Evolutionary conservation across 2,888 invertebrate genomes (phyloP).

Genomic region (Drosophila lacicola): DNA sequence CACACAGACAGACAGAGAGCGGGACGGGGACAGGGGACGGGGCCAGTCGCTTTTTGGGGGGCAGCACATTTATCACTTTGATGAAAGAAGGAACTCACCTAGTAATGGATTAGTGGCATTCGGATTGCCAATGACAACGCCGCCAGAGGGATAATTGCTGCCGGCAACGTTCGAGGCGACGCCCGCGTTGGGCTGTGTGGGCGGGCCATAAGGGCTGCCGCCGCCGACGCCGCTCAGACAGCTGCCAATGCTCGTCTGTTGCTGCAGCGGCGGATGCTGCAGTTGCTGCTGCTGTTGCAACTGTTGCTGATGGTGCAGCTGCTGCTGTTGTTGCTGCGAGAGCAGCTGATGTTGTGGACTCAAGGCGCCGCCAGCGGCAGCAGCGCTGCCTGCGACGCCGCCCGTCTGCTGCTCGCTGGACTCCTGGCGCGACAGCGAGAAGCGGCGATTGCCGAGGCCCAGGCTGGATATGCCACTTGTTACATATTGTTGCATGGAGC

Average conservation of each 20-base stretch:
- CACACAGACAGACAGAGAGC: background rate
- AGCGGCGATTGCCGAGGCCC: slow-evolving; percentile 91
- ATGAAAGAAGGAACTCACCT: slow-evolving; percentile 67
- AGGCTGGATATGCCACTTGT: slow-evolving; percentile 94
- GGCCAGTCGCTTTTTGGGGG: background rate
- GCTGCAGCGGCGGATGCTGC: slow-evolving; percentile 64
- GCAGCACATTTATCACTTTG: slow-evolving; percentile 33
- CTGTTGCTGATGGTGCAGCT: slow-evolving; percentile 43
- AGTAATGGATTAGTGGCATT: slow-evolving; percentile 82
- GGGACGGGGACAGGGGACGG: no score
- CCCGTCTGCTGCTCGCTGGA: slow-evolving; percentile 86
- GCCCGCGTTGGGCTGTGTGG: slow-evolving; percentile 63
- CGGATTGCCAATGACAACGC: slow-evolving; percentile 82
- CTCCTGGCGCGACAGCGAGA: slow-evolving; percentile 89
- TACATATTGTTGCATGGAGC: slow-evolving; percentile 93
- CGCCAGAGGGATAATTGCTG: slow-evolving; percentile 74
- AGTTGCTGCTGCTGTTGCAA: slow-evolving; percentile 41
- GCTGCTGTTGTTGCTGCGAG: slow-evolving; percentile 29
- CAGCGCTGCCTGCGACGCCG: slow-evolving; percentile 24
- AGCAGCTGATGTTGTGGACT: slow-evolving; percentile 16
- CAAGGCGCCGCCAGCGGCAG: slow-evolving; percentile 18
- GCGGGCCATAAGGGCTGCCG: slow-evolving; percentile 62
- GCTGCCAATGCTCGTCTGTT: slow-evolving; percentile 69
- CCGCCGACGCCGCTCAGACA: slow-evolving; percentile 40
- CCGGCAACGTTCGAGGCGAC: slow-evolving; percentile 43